These are phyloP conservation scores for Ophion obscuratus DNA, from an alignment of 2,888 invertebrate species.

Conservation along the genomic window DNA sequence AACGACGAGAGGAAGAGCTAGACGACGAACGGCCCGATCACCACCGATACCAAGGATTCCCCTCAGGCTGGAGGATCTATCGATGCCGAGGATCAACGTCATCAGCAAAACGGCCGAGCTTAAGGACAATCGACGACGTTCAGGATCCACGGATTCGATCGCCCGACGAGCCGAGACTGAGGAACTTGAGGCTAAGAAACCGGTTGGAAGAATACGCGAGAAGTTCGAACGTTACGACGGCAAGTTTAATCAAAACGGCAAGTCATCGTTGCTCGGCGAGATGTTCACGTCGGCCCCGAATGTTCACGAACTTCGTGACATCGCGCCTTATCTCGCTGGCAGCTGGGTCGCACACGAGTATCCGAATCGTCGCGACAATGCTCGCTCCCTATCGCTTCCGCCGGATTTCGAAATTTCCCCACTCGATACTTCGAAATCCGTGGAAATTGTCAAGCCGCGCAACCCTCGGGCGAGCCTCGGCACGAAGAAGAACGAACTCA, in stretches of 20 bases:
- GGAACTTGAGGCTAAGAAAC: slow-evolving; percentile 83
- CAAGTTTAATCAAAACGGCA: slow-evolving; percentile 70
- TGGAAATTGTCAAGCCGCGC: slow-evolving; percentile 42
- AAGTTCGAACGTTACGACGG: slow-evolving; percentile 87
- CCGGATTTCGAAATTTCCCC: slow-evolving; percentile 74
- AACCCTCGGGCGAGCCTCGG: slow-evolving; percentile 28
- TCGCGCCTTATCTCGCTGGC: slow-evolving; percentile 91
- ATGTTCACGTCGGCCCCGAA: slow-evolving; percentile 93
- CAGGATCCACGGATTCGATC: slow-evolving; percentile 70
- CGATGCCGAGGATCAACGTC: slow-evolving; percentile 95
- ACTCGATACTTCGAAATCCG: slow-evolving; percentile 17
- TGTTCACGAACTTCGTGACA: slow-evolving; percentile 90
- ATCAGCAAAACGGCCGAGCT: slow-evolving; percentile 93
- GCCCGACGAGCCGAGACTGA: slow-evolving; percentile 79
- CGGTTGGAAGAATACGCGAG: slow-evolving; percentile 90
- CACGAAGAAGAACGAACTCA: slow-evolving; percentile 29
- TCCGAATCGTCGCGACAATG: slow-evolving; percentile 89
- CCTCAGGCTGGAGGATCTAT: slow-evolving; percentile 88
- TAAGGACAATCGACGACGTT: slow-evolving; percentile 72
- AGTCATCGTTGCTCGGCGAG: slow-evolving; percentile 89
- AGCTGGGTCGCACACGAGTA: slow-evolving; percentile 93
- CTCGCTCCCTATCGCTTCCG: slow-evolving; percentile 87
- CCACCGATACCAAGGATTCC: slow-evolving; percentile 88
- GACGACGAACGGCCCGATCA: slow-evolving; percentile 85
- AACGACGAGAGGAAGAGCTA: slow-evolving; percentile 84